Base-by-base conservation (phyloP, 2,113 vertebrate genomes). In the Podarcis muralis region DNA sequence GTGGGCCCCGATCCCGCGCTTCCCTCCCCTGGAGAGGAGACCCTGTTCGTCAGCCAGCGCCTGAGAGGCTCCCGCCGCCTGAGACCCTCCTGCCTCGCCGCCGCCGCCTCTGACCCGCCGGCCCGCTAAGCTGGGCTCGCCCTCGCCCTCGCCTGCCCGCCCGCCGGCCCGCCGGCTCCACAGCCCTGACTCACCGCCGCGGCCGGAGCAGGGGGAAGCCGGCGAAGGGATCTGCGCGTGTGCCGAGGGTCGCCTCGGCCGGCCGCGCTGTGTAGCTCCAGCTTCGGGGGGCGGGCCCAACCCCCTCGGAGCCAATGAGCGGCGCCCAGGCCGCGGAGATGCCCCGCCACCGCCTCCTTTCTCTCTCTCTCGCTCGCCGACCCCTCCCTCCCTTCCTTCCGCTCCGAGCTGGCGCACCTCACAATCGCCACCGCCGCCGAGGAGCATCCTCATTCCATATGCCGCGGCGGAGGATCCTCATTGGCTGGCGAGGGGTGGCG, bases 401-500 rank as follows among this genome's bases (percentile, higher is more conserved):
- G 6, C 11, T 27, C 6, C 82, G 18, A 5, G 37, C 84, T 75
- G 37, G 68, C 72, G 71, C 35, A 59, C 83, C 40, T 76, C 87
- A 30, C 62, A 57, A 48, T 40, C 40, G 77, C 85, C 37, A 16
- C 71, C 43, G 32, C 53, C 35, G 48, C 85, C 57, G 71, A 23
- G 25, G 6, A 27, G 72, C 86, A 80, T 77, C n/a, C 88, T 89
- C 84, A 74, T 84, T 43, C 66, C 88, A 18, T 80, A 57, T 84
- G 88, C 83, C 18, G 8, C n/a, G 59, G 32, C 74, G 37, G 88
- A 11, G 93, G 65, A 40, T 89, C 69, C 86, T 82, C 94, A 97
- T 98, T 98, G 98, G 97, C 80, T 77, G 23, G 62, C 13, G 40
- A 9, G 9, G 91, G 96, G 97, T 98, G 98, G 98, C 97, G 98